Base-by-base conservation (phyloP, 92 coral and sea anemone species). In the Palythoa heliodiscus region DNA sequence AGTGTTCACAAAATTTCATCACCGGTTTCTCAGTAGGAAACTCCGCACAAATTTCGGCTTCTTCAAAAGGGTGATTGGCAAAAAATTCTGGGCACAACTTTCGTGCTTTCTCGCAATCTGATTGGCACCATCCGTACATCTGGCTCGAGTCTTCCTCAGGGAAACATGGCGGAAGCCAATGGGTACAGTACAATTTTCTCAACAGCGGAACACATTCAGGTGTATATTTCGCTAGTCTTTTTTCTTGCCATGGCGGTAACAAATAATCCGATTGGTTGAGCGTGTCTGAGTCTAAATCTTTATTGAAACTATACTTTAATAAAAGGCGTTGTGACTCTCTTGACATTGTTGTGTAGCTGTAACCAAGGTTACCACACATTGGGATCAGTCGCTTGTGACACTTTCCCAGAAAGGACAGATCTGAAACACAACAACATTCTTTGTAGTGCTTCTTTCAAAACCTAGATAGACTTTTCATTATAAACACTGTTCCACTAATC, bases 341-440 rank as follows among this genome's bases (percentile, higher is more conserved):
- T 15, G 84, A 61, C 48, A 79, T 23, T 12, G 38, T 79, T 5
- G 84, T 79, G 73, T 79, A 47, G 61, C 22, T 50, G 39, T 79
- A 79, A 13, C 61, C 84, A 10, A 63, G 3, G 12, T 79, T 4
- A 13, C 84, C 73, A 23, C 84, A 79, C 84, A 79, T 79, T 13
- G 84, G 84, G 4, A 79, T 63, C 84, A 61, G n/a, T n/a, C 84
- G 84, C 50, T 12, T 79, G 72, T 79, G 73, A 50, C 84, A 79
- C 73, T 61, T 47, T 39, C 84, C 73, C 16, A 79, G 23, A 22
- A 61, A 64, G 4, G 84, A 79, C 15, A 79, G 25, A 79, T 79
- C 84, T 79, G 84, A 43, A 79, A 73, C 37, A 70, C 23, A 13
- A 72, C 48, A 17, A 3, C 23, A 69, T 29, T 16, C 73, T 13